phyloP scores from a whole-genome alignment of 2,113 vertebrate genomes.

The Emydocephalus ijimae region DNA sequence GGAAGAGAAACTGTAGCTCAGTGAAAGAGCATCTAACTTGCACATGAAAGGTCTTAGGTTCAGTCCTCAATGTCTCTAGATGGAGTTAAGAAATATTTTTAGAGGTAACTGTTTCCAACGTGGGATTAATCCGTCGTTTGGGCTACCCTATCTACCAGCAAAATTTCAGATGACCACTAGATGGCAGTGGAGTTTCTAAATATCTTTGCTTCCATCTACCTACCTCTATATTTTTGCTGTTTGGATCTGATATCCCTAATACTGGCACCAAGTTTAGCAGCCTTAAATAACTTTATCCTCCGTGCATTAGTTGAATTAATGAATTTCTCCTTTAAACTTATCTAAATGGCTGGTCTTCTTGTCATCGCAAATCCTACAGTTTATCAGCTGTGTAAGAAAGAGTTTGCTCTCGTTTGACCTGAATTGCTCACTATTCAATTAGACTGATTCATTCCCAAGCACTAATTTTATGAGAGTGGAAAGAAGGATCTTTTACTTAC shows the following conservation, averaged over 20 bases:
- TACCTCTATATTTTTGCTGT: neutral
- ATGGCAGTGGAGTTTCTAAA: neutral
- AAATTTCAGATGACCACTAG: neutral
- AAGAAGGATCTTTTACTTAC: neutral
- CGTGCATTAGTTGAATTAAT: neutral
- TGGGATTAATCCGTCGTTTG: neutral
- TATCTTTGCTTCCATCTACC: neutral
- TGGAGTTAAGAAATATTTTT: neutral
- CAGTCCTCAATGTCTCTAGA: neutral
- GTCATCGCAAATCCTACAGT: neutral
- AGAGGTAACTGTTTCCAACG: no score
- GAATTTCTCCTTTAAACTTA: neutral
- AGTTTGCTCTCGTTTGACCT: neutral
- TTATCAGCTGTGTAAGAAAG: neutral
- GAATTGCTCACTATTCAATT: neutral
- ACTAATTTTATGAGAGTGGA: neutral
- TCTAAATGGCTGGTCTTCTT: neutral
- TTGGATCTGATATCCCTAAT: neutral
- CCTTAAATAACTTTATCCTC: neutral
- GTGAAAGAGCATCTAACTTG: neutral
- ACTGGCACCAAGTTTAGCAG: neutral
- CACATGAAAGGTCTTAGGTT: neutral
- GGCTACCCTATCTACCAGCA: neutral
- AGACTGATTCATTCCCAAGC: neutral
- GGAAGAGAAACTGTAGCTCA: neutral